Evolutionary conservation across 2,113 vertebrate species (phyloP).

Genomic region (Alaudala cheleensis): DNA sequence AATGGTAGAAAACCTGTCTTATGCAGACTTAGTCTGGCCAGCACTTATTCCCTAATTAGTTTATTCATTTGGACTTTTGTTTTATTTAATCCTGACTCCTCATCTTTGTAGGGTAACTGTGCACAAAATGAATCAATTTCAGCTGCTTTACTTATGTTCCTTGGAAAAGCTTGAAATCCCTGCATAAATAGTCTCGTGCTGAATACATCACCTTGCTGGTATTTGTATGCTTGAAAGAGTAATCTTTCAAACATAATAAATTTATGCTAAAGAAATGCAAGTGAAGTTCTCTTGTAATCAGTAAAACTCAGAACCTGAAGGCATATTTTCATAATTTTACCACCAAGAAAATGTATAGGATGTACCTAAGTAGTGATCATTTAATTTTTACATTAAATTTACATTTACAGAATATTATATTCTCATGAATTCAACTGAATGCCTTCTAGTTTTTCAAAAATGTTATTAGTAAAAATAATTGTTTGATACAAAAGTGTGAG

Average conservation of each 20-base stretch:
- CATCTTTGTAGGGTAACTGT: neutral
- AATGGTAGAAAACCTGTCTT: neutral
- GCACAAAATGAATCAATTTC: neutral
- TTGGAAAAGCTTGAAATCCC: neutral
- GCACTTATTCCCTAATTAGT: neutral
- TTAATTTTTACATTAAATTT: constrained; percentile 37
- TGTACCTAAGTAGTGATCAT: neutral
- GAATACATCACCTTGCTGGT: neutral
- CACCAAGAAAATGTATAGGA: neutral
- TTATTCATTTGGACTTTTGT: neutral
- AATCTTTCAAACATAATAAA: neutral
- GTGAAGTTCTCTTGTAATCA: neutral
- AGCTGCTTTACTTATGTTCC: neutral
- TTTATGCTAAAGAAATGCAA: neutral
- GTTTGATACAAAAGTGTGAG: constrained; percentile 41
- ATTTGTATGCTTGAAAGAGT: neutral
- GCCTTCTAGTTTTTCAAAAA: constrained; percentile 44
- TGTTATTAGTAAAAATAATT: constrained; percentile 53
- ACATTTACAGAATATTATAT: neutral
- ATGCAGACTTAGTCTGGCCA: neutral
- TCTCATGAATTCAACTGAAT: constrained; percentile 29
- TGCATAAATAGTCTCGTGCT: neutral
- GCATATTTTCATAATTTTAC: constrained; percentile 37
- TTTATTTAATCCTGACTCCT: neutral
- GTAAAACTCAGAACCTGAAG: constrained; percentile 4